phyloP scores from a whole-genome alignment of 2,888 invertebrate species.

The Chalcosyrphus nemorum region DNA sequence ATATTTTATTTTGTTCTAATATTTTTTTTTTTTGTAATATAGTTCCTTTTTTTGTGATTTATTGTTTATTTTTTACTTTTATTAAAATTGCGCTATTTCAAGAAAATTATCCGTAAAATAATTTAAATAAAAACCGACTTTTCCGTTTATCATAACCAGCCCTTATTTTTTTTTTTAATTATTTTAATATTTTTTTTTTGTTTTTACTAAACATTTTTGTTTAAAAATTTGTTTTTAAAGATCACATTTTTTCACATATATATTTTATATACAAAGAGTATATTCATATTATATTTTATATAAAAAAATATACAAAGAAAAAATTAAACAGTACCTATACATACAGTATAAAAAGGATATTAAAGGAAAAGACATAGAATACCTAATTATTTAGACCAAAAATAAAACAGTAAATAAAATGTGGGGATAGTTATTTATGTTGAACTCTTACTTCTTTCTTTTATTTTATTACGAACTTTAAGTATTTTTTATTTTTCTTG shows the following conservation, averaged over 20 bases:
- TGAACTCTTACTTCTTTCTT: slow-evolving; percentile 65
- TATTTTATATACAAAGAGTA: slow-evolving; percentile 55
- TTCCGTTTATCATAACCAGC: slow-evolving; percentile 82
- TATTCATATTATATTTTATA: slow-evolving; percentile 49
- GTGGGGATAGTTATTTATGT: slow-evolving; percentile 24
- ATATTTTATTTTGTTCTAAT: slow-evolving; percentile 57
- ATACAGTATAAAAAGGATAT: slow-evolving; percentile 4
- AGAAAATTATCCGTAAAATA: slow-evolving; percentile 32
- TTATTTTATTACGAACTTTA: too few species aligned
- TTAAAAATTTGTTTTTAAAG: slow-evolving; percentile 68
- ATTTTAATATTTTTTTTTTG: slow-evolving; percentile 49
- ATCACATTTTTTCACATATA: slow-evolving; percentile 63
- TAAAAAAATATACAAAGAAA: slow-evolving; percentile 6
- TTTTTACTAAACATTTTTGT: slow-evolving; percentile 76
- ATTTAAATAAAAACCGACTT: slow-evolving; percentile 63
- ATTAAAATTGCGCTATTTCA: slow-evolving; percentile 56
- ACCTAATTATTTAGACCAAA: neutral
- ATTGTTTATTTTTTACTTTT: slow-evolving; percentile 28
- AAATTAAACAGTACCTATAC: neutral
- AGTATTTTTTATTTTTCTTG: slow-evolving; percentile 13
- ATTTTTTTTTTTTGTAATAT: slow-evolving; percentile 44
- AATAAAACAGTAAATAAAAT: slow-evolving; percentile 6
- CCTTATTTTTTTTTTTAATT: slow-evolving; percentile 76
- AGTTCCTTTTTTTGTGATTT: slow-evolving; percentile 27
- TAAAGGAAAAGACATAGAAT: slow-evolving; percentile 1